Base-by-base conservation (phyloP, 2,113 vertebrate species). In the Prunella himalayana region DNA sequence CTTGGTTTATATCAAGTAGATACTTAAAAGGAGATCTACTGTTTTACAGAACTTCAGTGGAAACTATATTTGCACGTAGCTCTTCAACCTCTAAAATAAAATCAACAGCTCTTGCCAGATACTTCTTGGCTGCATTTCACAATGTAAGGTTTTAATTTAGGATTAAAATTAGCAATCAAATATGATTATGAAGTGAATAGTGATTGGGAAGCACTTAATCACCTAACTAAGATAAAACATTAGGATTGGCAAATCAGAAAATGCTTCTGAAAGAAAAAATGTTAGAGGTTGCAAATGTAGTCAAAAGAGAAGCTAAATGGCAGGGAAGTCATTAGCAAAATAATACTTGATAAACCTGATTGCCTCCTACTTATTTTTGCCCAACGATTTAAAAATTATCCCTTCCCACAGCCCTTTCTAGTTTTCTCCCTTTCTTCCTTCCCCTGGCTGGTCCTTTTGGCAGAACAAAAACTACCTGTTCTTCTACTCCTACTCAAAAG, bases 171-270 rank as follows among this genome's bases (percentile, higher is more conserved):
- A 92, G 73, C 73, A 79, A 89, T 82, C 86, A 85, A 24, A 47
- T 86, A 54, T 33, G 76, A 95, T 90, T 86, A 88, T 5, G 9
- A 88, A 94, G 47, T 70, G 81, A 94, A 86, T 27, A 20, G 64
- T 88, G 82, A 95, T 78, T 90, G 79, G 83, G 56, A 95, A 88
- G 51, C 39, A 82, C 60, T 94, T 90, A 86, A 88, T 88, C 79
- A 92, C 76, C 64, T 51, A 81, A 86, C 70, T 45, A 76, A 84
- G 70, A 79, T 61, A 90, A 91, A 92, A 64, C 2, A 5, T 56
- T 86, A 66, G 4, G 7, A 92, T 10, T 73, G 33, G 35, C 35
- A 87, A 68, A 90, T 92, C 60, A 88, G 60, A 89, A 96, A 76
- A 84, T 37, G 44, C 24, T 77, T 93, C 65, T 57, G 33, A 87